These are phyloP conservation scores for Clostera curtula DNA, from an alignment of 2,888 invertebrate species.

Conservation along the genomic window DNA sequence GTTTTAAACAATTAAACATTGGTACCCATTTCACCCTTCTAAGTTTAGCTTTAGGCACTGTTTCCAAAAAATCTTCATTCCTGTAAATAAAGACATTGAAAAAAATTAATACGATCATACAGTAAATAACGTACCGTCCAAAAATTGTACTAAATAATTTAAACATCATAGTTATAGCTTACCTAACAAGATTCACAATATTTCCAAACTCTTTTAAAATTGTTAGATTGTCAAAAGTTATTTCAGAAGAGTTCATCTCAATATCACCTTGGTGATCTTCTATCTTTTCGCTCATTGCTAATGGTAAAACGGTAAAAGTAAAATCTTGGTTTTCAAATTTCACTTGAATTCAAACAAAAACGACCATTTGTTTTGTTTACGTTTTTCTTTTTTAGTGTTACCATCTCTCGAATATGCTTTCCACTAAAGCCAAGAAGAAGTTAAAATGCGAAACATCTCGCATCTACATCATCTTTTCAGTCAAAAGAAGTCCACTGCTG, in stretches of 20 bases:
- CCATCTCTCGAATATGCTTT: too few relatives aligned
- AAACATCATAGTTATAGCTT: constrained; percentile 14
- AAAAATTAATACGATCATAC: background rate
- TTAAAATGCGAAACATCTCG: too few relatives aligned
- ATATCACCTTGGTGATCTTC: constrained; percentile 34
- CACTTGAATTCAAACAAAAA: constrained; percentile 1
- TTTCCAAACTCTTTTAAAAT: constrained; percentile 61
- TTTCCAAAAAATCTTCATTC: constrained; percentile 62
- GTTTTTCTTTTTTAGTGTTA: too few relatives aligned
- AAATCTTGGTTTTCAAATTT: constrained; percentile 1
- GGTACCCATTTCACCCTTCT: constrained; percentile 61
- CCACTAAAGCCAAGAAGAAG: too few relatives aligned
- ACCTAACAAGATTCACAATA: constrained; percentile 57
- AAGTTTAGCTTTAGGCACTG: constrained; percentile 55
- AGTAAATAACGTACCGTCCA: background rate
- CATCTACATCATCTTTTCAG: too few relatives aligned
- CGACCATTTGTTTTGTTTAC: background rate
- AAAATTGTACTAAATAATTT: background rate
- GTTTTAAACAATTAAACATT: constrained; percentile 59
- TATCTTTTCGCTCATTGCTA: constrained; percentile 41
- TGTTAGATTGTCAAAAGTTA: constrained; percentile 53
- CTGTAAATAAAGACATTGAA: constrained; percentile 26
- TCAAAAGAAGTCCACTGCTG: too few relatives aligned
- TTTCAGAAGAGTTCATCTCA: constrained; percentile 40
- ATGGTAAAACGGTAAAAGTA: constrained; percentile 13